Evolutionary conservation across 2,113 vertebrate genomes (phyloP).

Genomic region (Morphnarchus princeps): DNA sequence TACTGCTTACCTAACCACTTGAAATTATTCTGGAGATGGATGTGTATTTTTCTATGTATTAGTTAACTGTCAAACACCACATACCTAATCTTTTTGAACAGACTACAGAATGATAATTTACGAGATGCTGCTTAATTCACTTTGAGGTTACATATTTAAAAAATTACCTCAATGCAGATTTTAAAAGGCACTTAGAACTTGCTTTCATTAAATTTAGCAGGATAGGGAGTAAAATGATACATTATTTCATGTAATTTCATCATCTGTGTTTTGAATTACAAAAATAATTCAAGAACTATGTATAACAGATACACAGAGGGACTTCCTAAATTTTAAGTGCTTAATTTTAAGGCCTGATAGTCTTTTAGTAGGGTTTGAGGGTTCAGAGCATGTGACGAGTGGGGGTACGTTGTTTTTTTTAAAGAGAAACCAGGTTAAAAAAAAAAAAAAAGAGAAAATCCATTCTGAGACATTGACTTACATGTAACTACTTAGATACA

Average conservation of each 20-base stretch:
- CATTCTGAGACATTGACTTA: not conserved
- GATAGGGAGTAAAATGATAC: not conserved
- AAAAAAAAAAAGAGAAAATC: not conserved
- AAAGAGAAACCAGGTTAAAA: not conserved
- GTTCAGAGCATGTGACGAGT: not conserved
- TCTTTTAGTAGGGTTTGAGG: not conserved
- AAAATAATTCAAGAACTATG: not conserved
- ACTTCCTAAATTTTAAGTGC: not conserved
- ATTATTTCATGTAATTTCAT: not conserved
- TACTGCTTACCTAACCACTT: not conserved
- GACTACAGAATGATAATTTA: not conserved
- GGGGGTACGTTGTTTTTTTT: not conserved
- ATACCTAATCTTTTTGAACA: not conserved
- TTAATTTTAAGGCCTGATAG: not conserved
- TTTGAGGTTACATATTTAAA: not conserved
- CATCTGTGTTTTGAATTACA: not conserved
- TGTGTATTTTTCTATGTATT: not conserved
- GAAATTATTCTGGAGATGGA: not conserved
- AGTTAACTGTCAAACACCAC: not conserved
- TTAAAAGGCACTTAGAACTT: not conserved
- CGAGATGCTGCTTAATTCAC: not conserved
- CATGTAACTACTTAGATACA: not conserved
- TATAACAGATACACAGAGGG: not conserved
- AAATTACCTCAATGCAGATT: not conserved
- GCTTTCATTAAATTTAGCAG: not conserved